phyloP scores from a whole-genome alignment of 1,140 invertebrate genomes.

The Apis cerana region DNA sequence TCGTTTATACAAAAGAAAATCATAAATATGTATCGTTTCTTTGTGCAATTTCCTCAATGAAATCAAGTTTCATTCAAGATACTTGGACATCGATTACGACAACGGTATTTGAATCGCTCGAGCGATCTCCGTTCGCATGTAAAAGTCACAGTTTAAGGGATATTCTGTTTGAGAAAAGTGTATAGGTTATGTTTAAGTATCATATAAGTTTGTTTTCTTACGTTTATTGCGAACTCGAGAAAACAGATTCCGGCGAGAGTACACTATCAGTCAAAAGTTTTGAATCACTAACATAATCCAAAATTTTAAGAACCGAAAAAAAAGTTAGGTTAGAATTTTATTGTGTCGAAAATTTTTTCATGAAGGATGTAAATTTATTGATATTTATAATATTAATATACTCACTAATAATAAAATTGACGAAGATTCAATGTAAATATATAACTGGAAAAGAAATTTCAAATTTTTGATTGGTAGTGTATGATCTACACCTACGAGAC shows the following conservation, averaged over 20 bases:
- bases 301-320: too few relatives aligned
- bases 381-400: too few relatives aligned
- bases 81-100: background rate
- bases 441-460: too few relatives aligned
- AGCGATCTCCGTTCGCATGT: background rate
- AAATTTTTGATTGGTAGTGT: too few relatives aligned
- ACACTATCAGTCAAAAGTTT: too few relatives aligned
- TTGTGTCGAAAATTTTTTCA: too few relatives aligned
- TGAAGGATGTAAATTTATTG: too few relatives aligned
- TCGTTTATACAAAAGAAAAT: background rate
- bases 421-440: too few relatives aligned
- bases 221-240: background rate
- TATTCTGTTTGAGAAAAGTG: background rate
- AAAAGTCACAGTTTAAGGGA: conserved; percentile 14
- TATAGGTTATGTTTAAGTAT: conserved; percentile 14
- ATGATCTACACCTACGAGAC: background rate
- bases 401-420: too few relatives aligned
- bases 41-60: conserved; percentile 1
- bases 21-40: background rate
- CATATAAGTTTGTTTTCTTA: conserved; percentile 35
- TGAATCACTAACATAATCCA: too few relatives aligned
- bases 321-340: too few relatives aligned
- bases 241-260: conserved; percentile 1
- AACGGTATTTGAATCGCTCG: conserved; percentile 15
- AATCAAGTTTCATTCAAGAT: conserved; percentile 17